Percentiles rank a stretch among this genome's conserved stretches.
Evolutionary conservation across 2,888 invertebrate genomes (phyloP).

Genomic region (Luperina testacea): DNA sequence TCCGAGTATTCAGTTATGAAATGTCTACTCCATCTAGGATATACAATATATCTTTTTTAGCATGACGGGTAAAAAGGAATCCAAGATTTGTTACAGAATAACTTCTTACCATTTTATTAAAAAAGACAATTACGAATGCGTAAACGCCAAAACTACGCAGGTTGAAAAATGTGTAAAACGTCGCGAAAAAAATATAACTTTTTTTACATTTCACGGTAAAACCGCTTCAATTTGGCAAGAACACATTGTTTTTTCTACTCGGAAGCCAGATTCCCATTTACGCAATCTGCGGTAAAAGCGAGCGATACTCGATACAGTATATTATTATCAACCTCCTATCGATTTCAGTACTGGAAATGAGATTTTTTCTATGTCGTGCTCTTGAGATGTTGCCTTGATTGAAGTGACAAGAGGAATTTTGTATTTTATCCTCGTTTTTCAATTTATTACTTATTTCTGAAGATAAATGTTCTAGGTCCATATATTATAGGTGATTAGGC

Average conservation of each 20-base stretch:
- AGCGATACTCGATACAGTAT: constrained; percentile 75
- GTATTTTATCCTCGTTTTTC: background rate
- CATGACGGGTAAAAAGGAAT: background rate
- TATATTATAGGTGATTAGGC: no score
- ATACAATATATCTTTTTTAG: background rate
- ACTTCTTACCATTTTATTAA: background rate
- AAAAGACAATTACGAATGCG: background rate
- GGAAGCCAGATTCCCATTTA: constrained; percentile 79
- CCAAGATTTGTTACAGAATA: background rate
- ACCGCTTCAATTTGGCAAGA: constrained; percentile 70
- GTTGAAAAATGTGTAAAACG: constrained; percentile 7
- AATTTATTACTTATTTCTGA: background rate
- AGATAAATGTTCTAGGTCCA: background rate
- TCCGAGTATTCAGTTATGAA: background rate
- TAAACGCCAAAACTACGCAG: background rate
- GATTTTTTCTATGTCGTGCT: constrained; percentile 29
- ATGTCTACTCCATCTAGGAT: background rate
- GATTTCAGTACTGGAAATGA: constrained; percentile 75
- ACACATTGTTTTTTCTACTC: constrained; percentile 72
- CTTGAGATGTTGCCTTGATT: constrained; percentile 7
- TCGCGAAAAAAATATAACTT: constrained; percentile 28
- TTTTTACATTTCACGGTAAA: constrained; percentile 59
- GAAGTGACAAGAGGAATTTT: background rate
- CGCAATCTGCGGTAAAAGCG: constrained; percentile 81
- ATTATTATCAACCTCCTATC: constrained; percentile 74